Base-by-base conservation (phyloP, 2,888 invertebrate species). In the Microchrysa polita region DNA sequence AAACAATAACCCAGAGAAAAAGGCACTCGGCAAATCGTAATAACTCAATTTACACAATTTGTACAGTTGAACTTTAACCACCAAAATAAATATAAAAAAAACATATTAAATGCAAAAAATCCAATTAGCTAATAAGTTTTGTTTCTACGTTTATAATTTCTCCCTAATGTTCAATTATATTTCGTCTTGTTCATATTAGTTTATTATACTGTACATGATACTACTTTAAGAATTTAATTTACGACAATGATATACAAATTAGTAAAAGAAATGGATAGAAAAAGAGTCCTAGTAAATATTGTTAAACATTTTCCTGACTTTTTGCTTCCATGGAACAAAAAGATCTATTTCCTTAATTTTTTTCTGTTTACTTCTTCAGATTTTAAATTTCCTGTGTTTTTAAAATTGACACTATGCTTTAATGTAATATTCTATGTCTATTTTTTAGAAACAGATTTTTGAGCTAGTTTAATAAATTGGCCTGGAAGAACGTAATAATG, bases 131-230 rank as follows among this genome's bases (percentile, higher is more conserved):
- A 16, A 20, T 55, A 55, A 55, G 55, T 55, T n/a, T 20, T 55
- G 20, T 20, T 55, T 55, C 22, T 55, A 55, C 48, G 55, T 20
- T 55, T 27, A 61, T 40, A 61, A 40, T 48, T 48, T 48, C 48
- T 61, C 61, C 61, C 27, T 61, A 44, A 65, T 34, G 44, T 65
- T 44, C 44, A 65, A 65, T 42, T 63, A 60, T 27, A 23, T n/a
- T 63, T 42, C 42, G 34, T 34, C 34, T 69, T 69, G 69, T 67
- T 67, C 53, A 67, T 67, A 69, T 57, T 55, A 69, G 69, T 57
- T 57, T 23, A n/a, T n/a, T n/a, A 20, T 69, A 69, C 44, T 48
- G 48, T 65, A 69, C 20, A 55, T 55, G 55, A 69, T 55, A 40
- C 48, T 55, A 69, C 40, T 53, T 55, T 69, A 69, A 69, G 69